Conservation (phyloP, 2,888 invertebrate genomes). For the Chrysotoxum bicinctum region DNA sequence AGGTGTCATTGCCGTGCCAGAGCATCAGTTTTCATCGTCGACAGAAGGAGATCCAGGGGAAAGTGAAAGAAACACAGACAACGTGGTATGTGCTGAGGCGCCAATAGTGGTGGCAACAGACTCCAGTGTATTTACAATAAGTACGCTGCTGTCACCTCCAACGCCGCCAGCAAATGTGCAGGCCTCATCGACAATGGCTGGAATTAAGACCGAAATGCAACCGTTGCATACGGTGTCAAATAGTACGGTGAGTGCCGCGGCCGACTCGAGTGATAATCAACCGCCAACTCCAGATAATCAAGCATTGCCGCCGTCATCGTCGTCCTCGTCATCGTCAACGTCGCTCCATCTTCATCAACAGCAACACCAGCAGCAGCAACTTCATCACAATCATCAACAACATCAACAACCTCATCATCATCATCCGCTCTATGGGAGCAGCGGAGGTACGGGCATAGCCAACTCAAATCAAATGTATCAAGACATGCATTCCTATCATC, state of each 20-base stretch:
- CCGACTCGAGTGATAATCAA: slow-evolving; percentile 88
- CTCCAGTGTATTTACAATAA: slow-evolving; percentile 35
- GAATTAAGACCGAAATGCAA: slow-evolving; percentile 79
- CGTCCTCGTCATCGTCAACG: slow-evolving; percentile 82
- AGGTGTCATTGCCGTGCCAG: slow-evolving; percentile 14
- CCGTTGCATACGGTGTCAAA: slow-evolving; percentile 78
- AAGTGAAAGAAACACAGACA: slow-evolving; percentile 16
- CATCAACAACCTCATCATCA: slow-evolving; percentile 74
- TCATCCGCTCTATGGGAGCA: slow-evolving; percentile 63
- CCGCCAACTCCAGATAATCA: slow-evolving; percentile 79
- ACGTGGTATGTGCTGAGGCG: slow-evolving; percentile 26
- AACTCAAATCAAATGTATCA: slow-evolving; percentile 72
- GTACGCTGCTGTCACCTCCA: slow-evolving; percentile 16
- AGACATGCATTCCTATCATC: slow-evolving; percentile 74
- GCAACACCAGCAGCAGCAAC: slow-evolving; percentile 80
- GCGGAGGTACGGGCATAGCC: slow-evolving; percentile 65
- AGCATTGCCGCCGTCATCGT: slow-evolving; percentile 63
- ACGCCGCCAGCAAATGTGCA: slow-evolving; percentile 54
- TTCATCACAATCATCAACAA: slow-evolving; percentile 79
- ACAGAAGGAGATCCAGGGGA: slow-evolving; percentile 31
- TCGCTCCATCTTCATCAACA: slow-evolving; percentile 74
- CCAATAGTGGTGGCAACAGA: slow-evolving; percentile 29
- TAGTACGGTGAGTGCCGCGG: slow-evolving; percentile 86
- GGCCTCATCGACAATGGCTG: slow-evolving; percentile 75
- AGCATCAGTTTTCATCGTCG: slow-evolving; percentile 28